A percentile compares a stretch with the other conserved stretches of the same genome.
Conservation (phyloP, 2,113 vertebrate genomes). For the Fregetta grallaria region DNA sequence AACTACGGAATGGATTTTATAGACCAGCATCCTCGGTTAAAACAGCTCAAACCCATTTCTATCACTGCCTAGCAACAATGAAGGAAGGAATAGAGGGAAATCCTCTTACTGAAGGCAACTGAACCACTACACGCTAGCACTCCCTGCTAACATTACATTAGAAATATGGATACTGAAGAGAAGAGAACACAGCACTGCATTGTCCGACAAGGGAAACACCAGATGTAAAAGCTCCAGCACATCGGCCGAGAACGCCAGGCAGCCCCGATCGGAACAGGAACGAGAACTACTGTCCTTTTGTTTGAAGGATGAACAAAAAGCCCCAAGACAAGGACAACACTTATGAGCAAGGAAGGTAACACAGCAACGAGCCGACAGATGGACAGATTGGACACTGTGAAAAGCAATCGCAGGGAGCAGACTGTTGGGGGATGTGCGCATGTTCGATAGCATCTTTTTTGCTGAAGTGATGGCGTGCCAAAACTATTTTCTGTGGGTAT, state of each 20-base stretch:
- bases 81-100: slow-evolving; percentile 64
- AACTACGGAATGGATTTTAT: slow-evolving; percentile 70
- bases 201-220: slow-evolving; percentile 68
- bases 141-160: slow-evolving; percentile 46
- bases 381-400: slow-evolving; percentile 72
- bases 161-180: slow-evolving; percentile 79
- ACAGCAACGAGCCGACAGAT: slow-evolving; percentile 68
- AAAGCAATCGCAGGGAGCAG: slow-evolving; percentile 67
- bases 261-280: not conserved
- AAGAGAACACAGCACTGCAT: slow-evolving; percentile 73
- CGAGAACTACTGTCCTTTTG: slow-evolving; percentile 51
- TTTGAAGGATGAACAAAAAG: slow-evolving; percentile 52
- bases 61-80: slow-evolving; percentile 79
- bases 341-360: slow-evolving; percentile 60
- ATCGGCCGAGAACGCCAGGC: slow-evolving; percentile 22
- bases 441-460: slow-evolving; percentile 74
- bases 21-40: slow-evolving; percentile 56
- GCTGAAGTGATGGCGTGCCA: slow-evolving; percentile 78
- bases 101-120: slow-evolving; percentile 45
- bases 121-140: slow-evolving; percentile 48
- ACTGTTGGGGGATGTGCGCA: slow-evolving; percentile 74
- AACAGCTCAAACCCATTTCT: slow-evolving; percentile 58
- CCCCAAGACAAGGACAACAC: slow-evolving; percentile 37
- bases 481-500: slow-evolving; percentile 76
- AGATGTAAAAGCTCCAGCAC: slow-evolving; percentile 67